These are phyloP conservation scores for Rhizomys pruinosus DNA, from an alignment of 2,113 vertebrate species.

Conservation along the genomic window DNA sequence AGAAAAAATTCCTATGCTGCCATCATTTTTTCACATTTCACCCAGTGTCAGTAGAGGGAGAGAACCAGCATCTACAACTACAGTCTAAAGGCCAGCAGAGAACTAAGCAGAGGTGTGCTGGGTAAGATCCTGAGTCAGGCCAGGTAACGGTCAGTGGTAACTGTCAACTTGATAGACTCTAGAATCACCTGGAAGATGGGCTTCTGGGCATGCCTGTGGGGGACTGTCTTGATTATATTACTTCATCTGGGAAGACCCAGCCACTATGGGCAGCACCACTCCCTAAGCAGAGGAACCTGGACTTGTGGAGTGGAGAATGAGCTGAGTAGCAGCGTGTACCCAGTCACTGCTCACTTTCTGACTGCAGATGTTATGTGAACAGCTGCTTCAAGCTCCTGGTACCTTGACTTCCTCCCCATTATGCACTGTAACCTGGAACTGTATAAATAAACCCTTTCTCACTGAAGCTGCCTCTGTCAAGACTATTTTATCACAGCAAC, in stretches of 20 bases:
- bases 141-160: not conserved
- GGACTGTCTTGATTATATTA: not conserved
- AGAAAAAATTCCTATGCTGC: not conserved
- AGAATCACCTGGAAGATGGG: not conserved
- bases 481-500: not conserved
- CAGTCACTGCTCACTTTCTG: not conserved
- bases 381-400: not conserved
- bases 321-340: not conserved
- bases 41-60: not conserved
- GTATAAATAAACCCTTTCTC: not conserved
- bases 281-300: not conserved
- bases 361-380: not conserved
- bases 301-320: not conserved
- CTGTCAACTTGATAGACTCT: not conserved
- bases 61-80: not conserved
- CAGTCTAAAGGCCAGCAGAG: not conserved
- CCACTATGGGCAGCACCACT: not conserved
- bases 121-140: not conserved
- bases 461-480: not conserved
- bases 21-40: not conserved
- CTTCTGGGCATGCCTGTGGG: not conserved
- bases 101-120: not conserved
- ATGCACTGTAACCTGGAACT: not conserved
- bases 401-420: not conserved
- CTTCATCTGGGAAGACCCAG: not conserved